These are phyloP conservation scores for Eupithecia dodoneata DNA, from an alignment of 2,888 invertebrate genomes.

Conservation along the genomic window DNA sequence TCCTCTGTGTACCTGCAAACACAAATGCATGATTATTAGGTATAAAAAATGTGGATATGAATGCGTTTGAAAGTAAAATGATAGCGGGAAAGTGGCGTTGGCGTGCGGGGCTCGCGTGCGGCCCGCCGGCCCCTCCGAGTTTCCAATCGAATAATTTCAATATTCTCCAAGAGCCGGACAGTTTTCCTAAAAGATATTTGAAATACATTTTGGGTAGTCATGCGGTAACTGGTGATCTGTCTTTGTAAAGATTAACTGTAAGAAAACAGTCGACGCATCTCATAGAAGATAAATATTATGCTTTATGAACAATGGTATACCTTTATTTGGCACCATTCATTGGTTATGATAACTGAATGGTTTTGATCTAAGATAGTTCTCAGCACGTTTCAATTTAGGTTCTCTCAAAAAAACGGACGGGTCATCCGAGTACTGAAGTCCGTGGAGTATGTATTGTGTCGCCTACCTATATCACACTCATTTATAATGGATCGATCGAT, in stretches of 20 bases:
- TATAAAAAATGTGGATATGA: conserved; percentile 63
- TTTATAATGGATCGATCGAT: too few relatives aligned
- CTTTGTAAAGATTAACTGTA: conserved; percentile 11
- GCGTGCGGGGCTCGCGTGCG: conserved; percentile 65
- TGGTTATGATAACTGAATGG: neutral
- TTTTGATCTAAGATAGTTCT: neutral
- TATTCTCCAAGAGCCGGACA: conserved; percentile 45
- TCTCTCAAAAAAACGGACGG: neutral
- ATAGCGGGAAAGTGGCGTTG: conserved; percentile 75
- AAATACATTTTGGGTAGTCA: conserved; percentile 30
- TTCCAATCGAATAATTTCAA: conserved; percentile 72
- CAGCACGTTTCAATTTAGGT: neutral
- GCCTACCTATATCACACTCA: too few relatives aligned
- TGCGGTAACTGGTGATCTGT: conserved; percentile 13
- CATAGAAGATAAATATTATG: conserved; percentile 4
- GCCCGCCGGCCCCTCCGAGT: conserved; percentile 61
- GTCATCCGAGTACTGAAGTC: neutral
- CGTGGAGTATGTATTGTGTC: too few relatives aligned
- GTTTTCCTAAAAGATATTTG: conserved; percentile 38
- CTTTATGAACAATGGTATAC: neutral
- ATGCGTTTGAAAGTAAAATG: conserved; percentile 83
- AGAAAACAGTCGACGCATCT: neutral
- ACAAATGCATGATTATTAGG: conserved; percentile 43
- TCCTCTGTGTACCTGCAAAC: conserved; percentile 66
- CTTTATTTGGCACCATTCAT: neutral